Percentiles rank a stretch among this genome's conserved stretches.
phyloP scores from a whole-genome alignment of 2,113 vertebrate species.

The Pseudopipra pipra region DNA sequence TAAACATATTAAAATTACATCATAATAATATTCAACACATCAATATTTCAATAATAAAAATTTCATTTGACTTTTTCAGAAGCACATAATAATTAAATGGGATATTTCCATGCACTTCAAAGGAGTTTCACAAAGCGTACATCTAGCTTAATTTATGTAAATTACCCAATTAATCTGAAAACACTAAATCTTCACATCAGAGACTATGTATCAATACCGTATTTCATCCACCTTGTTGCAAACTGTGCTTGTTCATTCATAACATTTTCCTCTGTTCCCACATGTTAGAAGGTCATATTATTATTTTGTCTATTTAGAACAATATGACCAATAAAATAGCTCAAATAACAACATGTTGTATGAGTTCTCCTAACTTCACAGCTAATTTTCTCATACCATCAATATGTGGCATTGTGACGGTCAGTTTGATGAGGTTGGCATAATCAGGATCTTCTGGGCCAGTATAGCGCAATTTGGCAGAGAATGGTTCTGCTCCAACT shows the following conservation, averaged over 20 bases:
- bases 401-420: conserved; percentile 92
- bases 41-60: neutral
- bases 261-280: neutral
- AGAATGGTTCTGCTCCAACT: conserved; percentile 93
- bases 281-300: neutral
- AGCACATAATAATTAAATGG: neutral
- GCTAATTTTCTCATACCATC: conserved; percentile 80
- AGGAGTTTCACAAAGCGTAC: neutral
- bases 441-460: conserved; percentile 85
- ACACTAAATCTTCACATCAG: neutral
- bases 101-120: neutral
- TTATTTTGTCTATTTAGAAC: neutral
- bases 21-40: neutral
- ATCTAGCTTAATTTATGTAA: neutral
- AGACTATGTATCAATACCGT: neutral
- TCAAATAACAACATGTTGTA: neutral
- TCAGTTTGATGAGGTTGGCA: conserved; percentile 90
- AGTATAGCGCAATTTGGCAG: conserved; percentile 90
- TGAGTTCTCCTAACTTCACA: neutral
- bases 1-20: neutral
- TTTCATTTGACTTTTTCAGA: neutral
- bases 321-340: neutral
- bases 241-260: neutral
- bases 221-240: neutral
- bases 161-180: neutral